Percentiles rank a stretch among this genome's conserved stretches.
Evolutionary conservation across 1,140 invertebrate species (phyloP).

Genomic region (Caenorhabditis tropicalis): DNA sequence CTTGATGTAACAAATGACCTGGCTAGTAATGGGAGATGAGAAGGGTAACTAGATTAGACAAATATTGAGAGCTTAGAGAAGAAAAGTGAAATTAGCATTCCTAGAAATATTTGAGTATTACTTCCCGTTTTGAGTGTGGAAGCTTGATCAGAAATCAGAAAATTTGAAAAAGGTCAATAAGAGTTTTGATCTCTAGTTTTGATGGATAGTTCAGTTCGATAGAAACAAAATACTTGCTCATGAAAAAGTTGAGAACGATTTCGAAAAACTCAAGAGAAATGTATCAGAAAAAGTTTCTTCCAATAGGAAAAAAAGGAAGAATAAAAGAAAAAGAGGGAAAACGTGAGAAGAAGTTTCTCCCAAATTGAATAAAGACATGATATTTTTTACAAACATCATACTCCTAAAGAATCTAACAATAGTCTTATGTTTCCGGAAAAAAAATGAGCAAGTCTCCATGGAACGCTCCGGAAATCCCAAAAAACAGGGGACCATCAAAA

Average conservation of each 20-base stretch:
- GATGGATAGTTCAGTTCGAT: neutral
- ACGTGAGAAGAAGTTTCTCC: constrained; percentile 21
- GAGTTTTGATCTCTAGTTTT: neutral
- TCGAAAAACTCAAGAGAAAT: neutral
- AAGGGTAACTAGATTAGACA: constrained; percentile 11
- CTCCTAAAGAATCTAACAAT: neutral
- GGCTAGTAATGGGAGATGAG: neutral
- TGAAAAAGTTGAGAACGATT: neutral
- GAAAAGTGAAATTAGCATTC: neutral
- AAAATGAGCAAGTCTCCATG: too few species aligned
- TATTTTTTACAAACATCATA: constrained; percentile 22
- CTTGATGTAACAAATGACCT: constrained; percentile 9
- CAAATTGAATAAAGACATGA: constrained; percentile 33
- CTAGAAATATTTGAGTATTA: neutral
- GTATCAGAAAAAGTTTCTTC: too few species aligned
- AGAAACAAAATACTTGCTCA: too few species aligned
- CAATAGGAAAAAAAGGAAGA: neutral
- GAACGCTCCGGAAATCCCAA: neutral
- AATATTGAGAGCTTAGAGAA: neutral
- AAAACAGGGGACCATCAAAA: neutral
- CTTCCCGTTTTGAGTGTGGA: neutral
- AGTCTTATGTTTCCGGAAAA: neutral
- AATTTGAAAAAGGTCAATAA: neutral
- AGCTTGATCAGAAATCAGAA: neutral
- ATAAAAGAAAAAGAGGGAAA: neutral